phyloP scores from a whole-genome alignment of 2,797 vertebrate genomes.

The Sebastes glaucus region DNA sequence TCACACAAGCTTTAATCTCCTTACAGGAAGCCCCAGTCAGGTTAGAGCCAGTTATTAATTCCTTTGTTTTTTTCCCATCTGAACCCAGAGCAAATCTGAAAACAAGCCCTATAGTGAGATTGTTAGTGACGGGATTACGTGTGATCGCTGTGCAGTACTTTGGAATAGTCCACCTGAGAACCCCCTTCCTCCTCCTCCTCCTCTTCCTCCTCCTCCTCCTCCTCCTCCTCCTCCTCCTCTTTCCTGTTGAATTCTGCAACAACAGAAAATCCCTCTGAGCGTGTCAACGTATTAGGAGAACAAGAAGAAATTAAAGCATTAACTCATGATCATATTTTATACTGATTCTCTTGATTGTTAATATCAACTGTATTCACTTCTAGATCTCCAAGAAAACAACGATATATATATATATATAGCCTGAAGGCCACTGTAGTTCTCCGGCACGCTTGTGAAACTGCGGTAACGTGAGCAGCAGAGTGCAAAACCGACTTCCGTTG shows the following conservation, averaged over 20 bases:
- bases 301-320: neutral
- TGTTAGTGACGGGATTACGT: conserved; percentile 42
- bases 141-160: conserved; percentile 32
- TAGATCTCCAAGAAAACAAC: neutral
- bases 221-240: too few relatives aligned
- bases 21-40: conserved; percentile 27
- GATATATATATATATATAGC: too few relatives aligned
- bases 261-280: neutral
- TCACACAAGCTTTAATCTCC: conserved; percentile 51
- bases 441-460: too few relatives aligned
- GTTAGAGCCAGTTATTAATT: conserved; percentile 24
- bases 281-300: neutral
- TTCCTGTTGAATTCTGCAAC: neutral
- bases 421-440: too few relatives aligned
- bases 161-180: conserved; percentile 11
- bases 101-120: conserved; percentile 26
- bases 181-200: too few relatives aligned
- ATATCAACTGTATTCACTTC: neutral
- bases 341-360: neutral
- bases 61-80: conserved; percentile 12
- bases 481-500: too few relatives aligned
- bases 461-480: too few relatives aligned
- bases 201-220: too few relatives aligned
- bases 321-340: neutral
- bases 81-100: conserved; percentile 27